Evolutionary conservation across 2,888 invertebrate species (phyloP).

Genomic region (Stictocephala bisonia): DNA sequence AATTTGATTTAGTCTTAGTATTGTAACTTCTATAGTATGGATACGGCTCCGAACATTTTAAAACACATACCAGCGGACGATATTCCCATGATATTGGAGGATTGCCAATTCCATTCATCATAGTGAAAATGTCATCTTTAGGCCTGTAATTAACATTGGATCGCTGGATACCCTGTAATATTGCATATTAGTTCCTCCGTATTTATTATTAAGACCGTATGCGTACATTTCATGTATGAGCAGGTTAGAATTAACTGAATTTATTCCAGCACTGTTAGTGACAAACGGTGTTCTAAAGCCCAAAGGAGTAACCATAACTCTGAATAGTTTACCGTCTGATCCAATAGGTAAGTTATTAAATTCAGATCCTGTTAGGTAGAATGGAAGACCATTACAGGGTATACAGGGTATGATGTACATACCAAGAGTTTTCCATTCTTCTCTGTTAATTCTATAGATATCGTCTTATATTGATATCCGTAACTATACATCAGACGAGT

Average conservation of each 20-base stretch:
- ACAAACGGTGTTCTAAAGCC: conserved; percentile 16
- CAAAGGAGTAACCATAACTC: not conserved
- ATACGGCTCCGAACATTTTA: conserved; percentile 3
- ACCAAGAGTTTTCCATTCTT: not conserved
- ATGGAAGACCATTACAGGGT: not conserved
- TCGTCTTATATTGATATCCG: conserved; percentile 7
- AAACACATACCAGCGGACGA: conserved; percentile 1
- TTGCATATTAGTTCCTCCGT: not conserved
- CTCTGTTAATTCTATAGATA: not conserved
- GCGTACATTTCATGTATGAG: not conserved
- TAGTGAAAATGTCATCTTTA: not conserved
- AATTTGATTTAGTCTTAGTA: not conserved
- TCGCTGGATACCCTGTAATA: not conserved
- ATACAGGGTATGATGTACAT: not conserved
- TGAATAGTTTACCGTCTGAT: not conserved
- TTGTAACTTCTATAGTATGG: not conserved
- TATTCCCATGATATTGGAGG: conserved; percentile 11
- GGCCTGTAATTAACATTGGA: not conserved
- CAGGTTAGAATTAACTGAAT: not conserved
- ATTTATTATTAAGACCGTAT: conserved; percentile 14
- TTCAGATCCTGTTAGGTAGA: not conserved
- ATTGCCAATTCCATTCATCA: not conserved
- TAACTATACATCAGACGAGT: not conserved
- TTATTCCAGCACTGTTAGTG: conserved; percentile 1
- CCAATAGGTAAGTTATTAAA: conserved; percentile 13